A percentile compares a stretch with the other conserved stretches of the same genome.
Conservation (phyloP, 2,888 invertebrate species). For the Aspidapion aeneum region DNA sequence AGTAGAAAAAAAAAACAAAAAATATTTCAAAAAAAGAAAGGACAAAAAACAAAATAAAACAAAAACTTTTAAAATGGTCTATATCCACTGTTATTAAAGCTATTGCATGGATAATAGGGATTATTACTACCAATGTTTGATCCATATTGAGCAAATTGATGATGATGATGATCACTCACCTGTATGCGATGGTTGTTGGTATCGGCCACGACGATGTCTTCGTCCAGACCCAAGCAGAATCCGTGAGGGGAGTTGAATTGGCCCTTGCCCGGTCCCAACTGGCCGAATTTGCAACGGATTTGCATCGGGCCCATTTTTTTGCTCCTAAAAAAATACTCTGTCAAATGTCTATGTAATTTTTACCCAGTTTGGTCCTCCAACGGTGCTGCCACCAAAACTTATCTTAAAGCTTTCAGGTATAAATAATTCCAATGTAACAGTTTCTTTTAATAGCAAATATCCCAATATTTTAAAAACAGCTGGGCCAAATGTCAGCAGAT, state of each 20-base stretch:
- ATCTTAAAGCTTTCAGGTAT: too few species aligned
- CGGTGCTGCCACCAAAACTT: too few species aligned
- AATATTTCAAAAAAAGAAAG: not conserved
- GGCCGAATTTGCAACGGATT: slow-evolving; percentile 90
- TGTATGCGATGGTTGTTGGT: slow-evolving; percentile 96
- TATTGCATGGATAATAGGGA: too few species aligned
- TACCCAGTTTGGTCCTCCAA: too few species aligned
- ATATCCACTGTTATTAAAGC: not conserved
- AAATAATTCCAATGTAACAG: too few species aligned
- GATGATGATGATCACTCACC: slow-evolving; percentile 44
- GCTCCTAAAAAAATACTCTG: slow-evolving; percentile 53
- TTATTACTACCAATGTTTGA: too few species aligned
- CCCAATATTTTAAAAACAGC: too few species aligned
- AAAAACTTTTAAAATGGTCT: not conserved
- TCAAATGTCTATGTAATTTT: too few species aligned
- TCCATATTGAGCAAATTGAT: not conserved
- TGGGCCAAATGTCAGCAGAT: too few species aligned
- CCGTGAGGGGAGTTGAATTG: slow-evolving; percentile 98
- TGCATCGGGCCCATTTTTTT: slow-evolving; percentile 82
- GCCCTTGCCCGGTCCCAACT: slow-evolving; percentile 86
- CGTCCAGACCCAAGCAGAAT: slow-evolving; percentile 91
- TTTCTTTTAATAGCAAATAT: too few species aligned
- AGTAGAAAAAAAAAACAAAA: not conserved
- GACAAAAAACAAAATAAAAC: not conserved
- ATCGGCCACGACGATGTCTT: slow-evolving; percentile 95